Conservation (phyloP, 2,888 invertebrate genomes). For the Linnaemya tessellans region DNA sequence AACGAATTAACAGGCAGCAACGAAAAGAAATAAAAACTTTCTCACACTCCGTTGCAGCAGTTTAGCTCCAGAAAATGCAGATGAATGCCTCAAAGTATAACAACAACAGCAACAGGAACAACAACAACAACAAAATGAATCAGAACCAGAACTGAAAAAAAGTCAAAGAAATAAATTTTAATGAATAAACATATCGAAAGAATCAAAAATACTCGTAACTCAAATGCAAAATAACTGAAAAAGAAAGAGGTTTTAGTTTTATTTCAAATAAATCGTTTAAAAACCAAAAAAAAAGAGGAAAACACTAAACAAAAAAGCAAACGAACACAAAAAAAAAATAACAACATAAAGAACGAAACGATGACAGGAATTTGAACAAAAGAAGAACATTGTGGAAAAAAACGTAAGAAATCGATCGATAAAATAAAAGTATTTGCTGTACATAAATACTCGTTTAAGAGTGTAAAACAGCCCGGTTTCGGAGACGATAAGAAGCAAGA, state of each 20-base stretch:
- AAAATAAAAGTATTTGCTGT: slow-evolving; percentile 44
- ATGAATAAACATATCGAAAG: slow-evolving; percentile 10
- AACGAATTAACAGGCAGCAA: slow-evolving; percentile 39
- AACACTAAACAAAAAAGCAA: not conserved
- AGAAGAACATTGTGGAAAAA: slow-evolving; percentile 48
- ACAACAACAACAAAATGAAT: slow-evolving; percentile 17
- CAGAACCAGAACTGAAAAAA: slow-evolving; percentile 30
- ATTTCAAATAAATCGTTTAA: not conserved
- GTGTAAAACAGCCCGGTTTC: slow-evolving; percentile 17
- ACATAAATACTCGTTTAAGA: slow-evolving; percentile 31
- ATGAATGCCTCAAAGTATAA: slow-evolving; percentile 44
- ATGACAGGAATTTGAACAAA: slow-evolving; percentile 60
- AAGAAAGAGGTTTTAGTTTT: slow-evolving; percentile 45
- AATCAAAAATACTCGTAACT: slow-evolving; percentile 46
- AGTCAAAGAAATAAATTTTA: not conserved
- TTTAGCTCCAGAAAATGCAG: slow-evolving; percentile 52
- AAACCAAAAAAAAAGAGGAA: too few species aligned
- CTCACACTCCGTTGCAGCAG: slow-evolving; percentile 57
- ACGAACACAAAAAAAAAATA: not conserved
- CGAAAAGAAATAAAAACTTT: slow-evolving; percentile 49
- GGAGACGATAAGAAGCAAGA: slow-evolving; percentile 30
- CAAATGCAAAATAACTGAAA: slow-evolving; percentile 63
- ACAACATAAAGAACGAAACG: slow-evolving; percentile 29
- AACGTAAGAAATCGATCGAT: slow-evolving; percentile 58
- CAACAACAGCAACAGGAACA: slow-evolving; percentile 16